Conservation (phyloP, 2,888 invertebrate genomes). For the Acronicta alni region DNA sequence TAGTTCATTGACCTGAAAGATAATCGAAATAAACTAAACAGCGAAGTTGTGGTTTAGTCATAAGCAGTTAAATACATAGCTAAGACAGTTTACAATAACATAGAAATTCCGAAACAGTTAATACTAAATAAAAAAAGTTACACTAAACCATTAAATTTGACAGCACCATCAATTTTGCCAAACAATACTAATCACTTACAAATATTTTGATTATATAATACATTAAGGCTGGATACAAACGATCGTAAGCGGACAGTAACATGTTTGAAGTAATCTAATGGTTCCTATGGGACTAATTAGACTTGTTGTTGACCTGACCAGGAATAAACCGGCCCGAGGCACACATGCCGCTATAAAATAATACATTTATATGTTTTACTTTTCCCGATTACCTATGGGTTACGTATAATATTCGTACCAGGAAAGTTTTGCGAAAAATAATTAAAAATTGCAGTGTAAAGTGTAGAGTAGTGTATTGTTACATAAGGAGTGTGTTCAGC, state of each 20-base stretch:
- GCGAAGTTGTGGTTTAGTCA: background rate
- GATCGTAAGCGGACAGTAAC: background rate
- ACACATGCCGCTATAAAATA: no score
- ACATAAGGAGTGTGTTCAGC: no score
- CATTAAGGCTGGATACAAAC: slow-evolving; percentile 18
- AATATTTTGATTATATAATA: slow-evolving; percentile 12
- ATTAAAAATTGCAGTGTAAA: no score
- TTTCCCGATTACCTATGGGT: no score
- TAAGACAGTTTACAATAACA: background rate
- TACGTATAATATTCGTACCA: no score
- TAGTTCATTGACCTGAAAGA: slow-evolving; percentile 2
- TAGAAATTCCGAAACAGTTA: background rate
- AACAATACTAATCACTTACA: slow-evolving; percentile 15
- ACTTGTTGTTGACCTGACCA: background rate
- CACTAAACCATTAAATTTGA: slow-evolving; percentile 12
- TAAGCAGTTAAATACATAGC: background rate
- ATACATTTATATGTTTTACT: no score
- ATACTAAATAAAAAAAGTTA: background rate
- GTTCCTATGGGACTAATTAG: slow-evolving; percentile 19
- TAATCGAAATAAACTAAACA: background rate
- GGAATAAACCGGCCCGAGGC: no score
- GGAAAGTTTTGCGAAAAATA: no score
- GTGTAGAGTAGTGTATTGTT: no score
- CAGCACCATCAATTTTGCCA: slow-evolving; percentile 12
- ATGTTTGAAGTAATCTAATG: slow-evolving; percentile 11